These are phyloP conservation scores for Silurus glanis DNA, from an alignment of 2,113 vertebrate species.

Conservation along the genomic window DNA sequence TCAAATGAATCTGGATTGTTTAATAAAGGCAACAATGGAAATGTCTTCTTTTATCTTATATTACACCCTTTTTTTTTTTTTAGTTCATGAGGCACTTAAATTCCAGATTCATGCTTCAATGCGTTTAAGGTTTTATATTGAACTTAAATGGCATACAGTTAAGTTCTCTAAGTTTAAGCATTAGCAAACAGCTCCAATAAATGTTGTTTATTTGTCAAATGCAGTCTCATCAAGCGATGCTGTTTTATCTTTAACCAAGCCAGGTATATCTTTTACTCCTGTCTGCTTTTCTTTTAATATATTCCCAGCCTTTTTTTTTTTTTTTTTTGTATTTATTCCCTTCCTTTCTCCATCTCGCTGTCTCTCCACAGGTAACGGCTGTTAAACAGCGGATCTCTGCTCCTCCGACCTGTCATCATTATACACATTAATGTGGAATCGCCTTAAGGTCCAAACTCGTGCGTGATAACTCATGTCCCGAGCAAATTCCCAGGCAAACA, in stretches of 20 bases:
- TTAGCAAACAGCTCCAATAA: neutral
- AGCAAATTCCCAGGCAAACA: slow-evolving; percentile 88
- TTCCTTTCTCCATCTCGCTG: slow-evolving; percentile 21
- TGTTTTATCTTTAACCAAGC: slow-evolving; percentile 12
- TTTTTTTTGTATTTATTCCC: neutral
- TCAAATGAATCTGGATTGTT: neutral
- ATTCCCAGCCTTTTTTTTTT: slow-evolving; percentile 29
- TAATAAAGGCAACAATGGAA: neutral
- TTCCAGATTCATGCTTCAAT: too few species aligned
- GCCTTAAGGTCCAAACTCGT: slow-evolving; percentile 88
- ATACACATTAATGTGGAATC: slow-evolving; percentile 70
- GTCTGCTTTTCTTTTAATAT: neutral
- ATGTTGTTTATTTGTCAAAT: neutral
- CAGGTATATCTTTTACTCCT: neutral
- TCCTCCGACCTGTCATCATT: slow-evolving; percentile 74
- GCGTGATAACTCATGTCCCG: slow-evolving; percentile 82
- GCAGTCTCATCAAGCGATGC: neutral
- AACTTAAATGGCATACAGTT: too few species aligned
- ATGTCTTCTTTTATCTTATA: neutral
- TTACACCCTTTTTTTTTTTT: neutral
- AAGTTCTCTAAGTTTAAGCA: neutral
- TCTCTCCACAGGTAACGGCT: slow-evolving; percentile 75
- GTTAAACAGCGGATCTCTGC: slow-evolving; percentile 71
- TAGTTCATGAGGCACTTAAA: neutral
- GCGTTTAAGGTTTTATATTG: neutral